phyloP scores from a whole-genome alignment of 2,797 vertebrate genomes.

The Tamandua tetradactyla region DNA sequence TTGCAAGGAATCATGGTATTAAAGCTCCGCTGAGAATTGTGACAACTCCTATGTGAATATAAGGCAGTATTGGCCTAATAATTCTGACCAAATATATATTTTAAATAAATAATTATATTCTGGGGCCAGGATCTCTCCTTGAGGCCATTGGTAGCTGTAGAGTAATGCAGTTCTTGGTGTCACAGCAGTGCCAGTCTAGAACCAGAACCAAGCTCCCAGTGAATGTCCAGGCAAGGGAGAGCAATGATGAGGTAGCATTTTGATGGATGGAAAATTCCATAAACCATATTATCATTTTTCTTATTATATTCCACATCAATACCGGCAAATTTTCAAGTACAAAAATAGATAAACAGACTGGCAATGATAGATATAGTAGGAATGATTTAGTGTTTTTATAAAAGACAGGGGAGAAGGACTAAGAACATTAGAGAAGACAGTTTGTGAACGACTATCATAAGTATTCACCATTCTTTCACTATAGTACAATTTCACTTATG shows the following conservation, averaged over 20 bases:
- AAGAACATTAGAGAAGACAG: neutral
- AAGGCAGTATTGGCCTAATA: neutral
- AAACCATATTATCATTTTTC: constrained; percentile 47
- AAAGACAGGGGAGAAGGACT: neutral
- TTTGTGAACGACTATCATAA: constrained; percentile 45
- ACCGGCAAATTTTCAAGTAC: neutral
- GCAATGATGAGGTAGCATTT: constrained; percentile 52
- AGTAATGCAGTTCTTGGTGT: neutral
- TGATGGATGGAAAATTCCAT: constrained; percentile 64
- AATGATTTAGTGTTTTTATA: neutral
- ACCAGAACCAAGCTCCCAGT: constrained; percentile 45
- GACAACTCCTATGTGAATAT: neutral
- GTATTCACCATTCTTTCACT: constrained; percentile 69
- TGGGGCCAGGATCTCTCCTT: neutral
- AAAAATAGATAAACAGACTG: neutral
- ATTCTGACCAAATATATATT: neutral
- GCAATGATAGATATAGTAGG: neutral
- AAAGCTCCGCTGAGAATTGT: neutral
- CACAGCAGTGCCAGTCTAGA: neutral
- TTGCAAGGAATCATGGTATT: neutral
- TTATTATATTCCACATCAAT: neutral
- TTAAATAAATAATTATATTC: neutral
- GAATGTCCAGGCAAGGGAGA: constrained; percentile 68
- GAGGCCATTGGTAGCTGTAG: neutral
- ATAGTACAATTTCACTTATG: neutral